Percentiles rank a stretch among this genome's conserved stretches.
phyloP scores from a whole-genome alignment of 2,888 invertebrate genomes.

The Drosophila nigricruria region DNA sequence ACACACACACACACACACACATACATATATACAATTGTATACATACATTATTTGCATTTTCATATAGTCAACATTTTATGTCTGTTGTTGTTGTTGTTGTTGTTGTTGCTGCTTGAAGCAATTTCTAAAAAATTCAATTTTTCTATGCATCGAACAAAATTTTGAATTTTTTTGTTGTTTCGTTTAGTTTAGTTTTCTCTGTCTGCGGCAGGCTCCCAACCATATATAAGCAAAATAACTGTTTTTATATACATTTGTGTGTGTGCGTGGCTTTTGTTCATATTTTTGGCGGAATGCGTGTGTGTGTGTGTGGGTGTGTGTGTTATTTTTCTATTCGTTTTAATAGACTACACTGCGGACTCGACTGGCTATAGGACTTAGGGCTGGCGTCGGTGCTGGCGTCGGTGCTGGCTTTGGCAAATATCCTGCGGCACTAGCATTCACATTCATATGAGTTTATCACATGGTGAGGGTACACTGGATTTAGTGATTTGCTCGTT shows the following conservation, averaged over 20 bases:
- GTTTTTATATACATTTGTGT: constrained; percentile 26
- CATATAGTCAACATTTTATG: constrained; percentile 55
- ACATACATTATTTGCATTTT: constrained; percentile 59
- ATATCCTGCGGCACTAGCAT: constrained; percentile 73
- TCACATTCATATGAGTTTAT: constrained; percentile 79
- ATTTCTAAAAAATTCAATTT: constrained; percentile 70
- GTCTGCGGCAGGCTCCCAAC: constrained; percentile 27
- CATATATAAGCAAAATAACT: constrained; percentile 41
- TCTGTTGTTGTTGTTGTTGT: constrained; percentile 6
- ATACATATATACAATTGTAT: constrained; percentile 4
- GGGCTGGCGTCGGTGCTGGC: constrained; percentile 17
- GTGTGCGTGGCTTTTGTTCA: constrained; percentile 42
- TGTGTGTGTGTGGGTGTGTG: constrained; percentile 1
- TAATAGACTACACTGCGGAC: constrained; percentile 63
- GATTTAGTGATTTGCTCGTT: constrained; percentile 76
- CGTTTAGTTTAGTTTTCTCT: constrained; percentile 20
- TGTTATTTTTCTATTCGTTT: constrained; percentile 69
- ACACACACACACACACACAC: constrained; percentile 5
- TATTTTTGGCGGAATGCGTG: constrained; percentile 50
- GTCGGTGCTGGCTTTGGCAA: constrained; percentile 54
- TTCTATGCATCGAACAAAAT: constrained; percentile 70
- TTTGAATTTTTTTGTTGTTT: constrained; percentile 41
- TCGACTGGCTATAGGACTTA: constrained; percentile 29
- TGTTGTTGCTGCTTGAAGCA: constrained; percentile 45
- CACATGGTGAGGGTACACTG: constrained; percentile 54